Evolutionary conservation across 1,140 invertebrate genomes (phyloP).

Genomic region (Drosophila pectinifera): DNA sequence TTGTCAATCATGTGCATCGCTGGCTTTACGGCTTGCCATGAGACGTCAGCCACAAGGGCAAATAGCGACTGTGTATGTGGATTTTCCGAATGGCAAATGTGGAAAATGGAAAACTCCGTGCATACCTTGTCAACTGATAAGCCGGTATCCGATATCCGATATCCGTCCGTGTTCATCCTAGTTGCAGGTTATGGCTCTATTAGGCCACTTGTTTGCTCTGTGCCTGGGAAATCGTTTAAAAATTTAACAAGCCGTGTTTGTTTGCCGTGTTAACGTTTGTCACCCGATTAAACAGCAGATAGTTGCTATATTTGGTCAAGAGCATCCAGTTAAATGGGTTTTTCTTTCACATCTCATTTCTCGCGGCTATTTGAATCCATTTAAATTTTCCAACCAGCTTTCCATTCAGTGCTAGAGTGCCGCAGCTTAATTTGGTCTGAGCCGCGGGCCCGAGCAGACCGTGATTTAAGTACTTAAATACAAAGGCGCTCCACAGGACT

Average conservation of each 20-base stretch:
- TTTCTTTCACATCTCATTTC: conserved; percentile 19
- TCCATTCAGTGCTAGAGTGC: background rate
- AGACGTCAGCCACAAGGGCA: conserved; percentile 52
- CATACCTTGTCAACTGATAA: conserved; percentile 42
- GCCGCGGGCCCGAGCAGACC: background rate
- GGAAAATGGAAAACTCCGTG: conserved; percentile 38
- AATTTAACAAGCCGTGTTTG: conserved; percentile 34
- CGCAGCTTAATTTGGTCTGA: background rate
- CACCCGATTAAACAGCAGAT: conserved; percentile 34
- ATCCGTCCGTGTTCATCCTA: conserved; percentile 53
- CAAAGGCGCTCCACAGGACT: background rate
- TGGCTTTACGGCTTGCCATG: conserved; percentile 39
- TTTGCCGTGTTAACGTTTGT: conserved; percentile 33
- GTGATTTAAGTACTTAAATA: conserved; percentile 24
- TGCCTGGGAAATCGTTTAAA: conserved; percentile 26
- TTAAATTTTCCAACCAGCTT: conserved; percentile 14
- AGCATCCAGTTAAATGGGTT: conserved; percentile 12
- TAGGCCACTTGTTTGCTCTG: conserved; percentile 39
- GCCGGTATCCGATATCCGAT: conserved; percentile 48
- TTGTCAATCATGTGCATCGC: conserved; percentile 79
- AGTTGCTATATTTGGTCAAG: conserved; percentile 29
- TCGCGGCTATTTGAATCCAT: conserved; percentile 51
- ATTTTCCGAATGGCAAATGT: conserved; percentile 24
- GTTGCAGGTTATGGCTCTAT: conserved; percentile 62
- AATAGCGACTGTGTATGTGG: conserved; percentile 30